Conservation (phyloP, 2,888 invertebrate species). For the Caenorhabditis sulstoni region DNA sequence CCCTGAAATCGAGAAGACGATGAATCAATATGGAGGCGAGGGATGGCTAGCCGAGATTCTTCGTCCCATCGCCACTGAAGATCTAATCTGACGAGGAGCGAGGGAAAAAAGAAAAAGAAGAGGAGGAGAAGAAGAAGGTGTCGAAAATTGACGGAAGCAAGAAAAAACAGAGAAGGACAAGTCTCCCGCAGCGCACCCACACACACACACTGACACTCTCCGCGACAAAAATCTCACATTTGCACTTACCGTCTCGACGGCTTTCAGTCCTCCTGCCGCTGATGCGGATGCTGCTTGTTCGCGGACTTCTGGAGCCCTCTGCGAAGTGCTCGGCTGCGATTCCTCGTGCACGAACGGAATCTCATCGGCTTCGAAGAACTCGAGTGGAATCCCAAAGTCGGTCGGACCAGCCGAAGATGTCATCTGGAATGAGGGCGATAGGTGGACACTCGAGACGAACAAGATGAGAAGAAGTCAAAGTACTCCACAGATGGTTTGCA, state of each 20-base stretch:
- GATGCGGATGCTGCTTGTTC: not conserved
- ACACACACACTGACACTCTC: constrained; percentile 2
- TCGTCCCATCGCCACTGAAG: constrained; percentile 11
- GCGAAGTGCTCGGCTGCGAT: constrained; percentile 30
- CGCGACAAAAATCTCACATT: constrained; percentile 10
- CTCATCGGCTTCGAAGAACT: not conserved
- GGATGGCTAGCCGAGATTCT: constrained; percentile 18
- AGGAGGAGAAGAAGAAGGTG: constrained; percentile 35
- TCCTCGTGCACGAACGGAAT: constrained; percentile 12
- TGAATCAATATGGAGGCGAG: constrained; percentile 25
- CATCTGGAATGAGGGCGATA: constrained; percentile 17
- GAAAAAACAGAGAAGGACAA: constrained; percentile 55
- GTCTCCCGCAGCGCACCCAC: constrained; percentile 38
- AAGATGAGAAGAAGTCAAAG: constrained; percentile 5
- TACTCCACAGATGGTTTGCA: not conserved
- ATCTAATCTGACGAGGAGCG: constrained; percentile 31
- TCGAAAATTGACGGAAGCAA: constrained; percentile 23
- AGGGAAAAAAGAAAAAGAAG: constrained; percentile 1
- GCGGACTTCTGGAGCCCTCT: not conserved
- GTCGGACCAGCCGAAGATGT: constrained; percentile 57
- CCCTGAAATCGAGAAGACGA: not conserved
- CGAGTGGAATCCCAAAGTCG: constrained; percentile 1
- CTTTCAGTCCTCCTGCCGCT: not conserved
- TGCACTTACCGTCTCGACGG: constrained; percentile 8
- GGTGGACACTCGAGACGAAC: not conserved